A percentile compares a stretch with the other conserved stretches of the same genome.
These are phyloP conservation scores for Nomada hirtipes DNA, from an alignment of 2,888 invertebrate genomes.

Conservation along the genomic window DNA sequence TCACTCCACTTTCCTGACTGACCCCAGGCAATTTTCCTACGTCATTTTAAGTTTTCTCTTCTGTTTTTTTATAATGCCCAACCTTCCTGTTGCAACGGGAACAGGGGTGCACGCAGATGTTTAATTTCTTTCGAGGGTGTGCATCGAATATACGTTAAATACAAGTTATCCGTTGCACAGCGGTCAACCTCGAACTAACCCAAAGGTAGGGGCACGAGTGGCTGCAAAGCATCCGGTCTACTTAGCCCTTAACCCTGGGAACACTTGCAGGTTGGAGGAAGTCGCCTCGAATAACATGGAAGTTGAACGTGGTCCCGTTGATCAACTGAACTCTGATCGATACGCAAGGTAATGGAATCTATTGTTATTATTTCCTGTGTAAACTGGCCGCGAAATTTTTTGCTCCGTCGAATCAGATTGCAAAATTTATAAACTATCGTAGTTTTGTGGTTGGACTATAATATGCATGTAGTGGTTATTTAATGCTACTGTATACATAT, in stretches of 20 bases:
- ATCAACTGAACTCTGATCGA: conserved; percentile 53
- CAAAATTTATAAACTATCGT: too few relatives aligned
- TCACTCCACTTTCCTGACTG: too few relatives aligned
- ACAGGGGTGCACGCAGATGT: neutral
- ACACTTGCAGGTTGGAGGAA: conserved; percentile 19
- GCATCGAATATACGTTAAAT: conserved; percentile 52
- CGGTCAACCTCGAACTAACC: conserved; percentile 59
- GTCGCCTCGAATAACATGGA: conserved; percentile 30
- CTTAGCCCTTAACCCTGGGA: conserved; percentile 33
- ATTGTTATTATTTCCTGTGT: conserved; percentile 25
- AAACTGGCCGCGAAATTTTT: neutral
- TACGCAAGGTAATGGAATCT: conserved; percentile 36
- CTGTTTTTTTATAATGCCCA: neutral
- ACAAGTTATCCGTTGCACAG: conserved; percentile 37
- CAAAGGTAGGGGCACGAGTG: conserved; percentile 6
- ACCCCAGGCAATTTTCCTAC: too few relatives aligned
- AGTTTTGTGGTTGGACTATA: too few relatives aligned
- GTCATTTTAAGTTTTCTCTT: neutral
- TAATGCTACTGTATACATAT: too few relatives aligned
- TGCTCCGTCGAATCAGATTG: neutral
- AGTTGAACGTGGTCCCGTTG: conserved; percentile 44
- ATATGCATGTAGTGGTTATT: too few relatives aligned
- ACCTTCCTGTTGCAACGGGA: neutral
- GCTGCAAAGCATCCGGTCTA: conserved; percentile 30
- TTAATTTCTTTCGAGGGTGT: conserved; percentile 38